phyloP scores from a whole-genome alignment of 2,797 vertebrate genomes.

The Sardinella longiceps region DNA sequence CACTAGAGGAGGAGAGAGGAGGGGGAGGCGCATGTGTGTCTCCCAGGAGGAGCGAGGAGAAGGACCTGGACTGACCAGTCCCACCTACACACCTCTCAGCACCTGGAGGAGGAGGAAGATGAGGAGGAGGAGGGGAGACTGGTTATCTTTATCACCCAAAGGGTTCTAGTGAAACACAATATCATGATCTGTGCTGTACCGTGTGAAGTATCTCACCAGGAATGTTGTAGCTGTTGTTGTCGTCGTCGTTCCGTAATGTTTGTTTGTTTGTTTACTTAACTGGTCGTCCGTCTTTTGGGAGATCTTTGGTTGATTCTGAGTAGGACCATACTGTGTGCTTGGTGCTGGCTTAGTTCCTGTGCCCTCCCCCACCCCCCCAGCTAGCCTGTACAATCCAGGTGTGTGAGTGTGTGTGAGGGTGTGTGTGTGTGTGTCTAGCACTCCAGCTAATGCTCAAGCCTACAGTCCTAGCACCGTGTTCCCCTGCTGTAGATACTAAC shows the following conservation, averaged over 20 bases:
- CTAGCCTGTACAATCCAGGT: background rate
- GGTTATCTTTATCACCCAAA: background rate
- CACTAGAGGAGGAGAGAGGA: background rate
- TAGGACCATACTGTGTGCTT: conserved; percentile 48
- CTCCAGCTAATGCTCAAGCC: conserved; percentile 23
- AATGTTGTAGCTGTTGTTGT: conserved; percentile 45
- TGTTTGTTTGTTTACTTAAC: conserved; percentile 27
- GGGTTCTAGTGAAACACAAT: conserved; percentile 27
- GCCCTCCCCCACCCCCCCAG: background rate
- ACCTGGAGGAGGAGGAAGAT: background rate
- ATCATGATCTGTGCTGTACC: conserved; percentile 38
- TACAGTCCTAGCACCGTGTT: background rate
- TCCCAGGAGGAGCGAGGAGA: background rate
- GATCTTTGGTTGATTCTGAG: conserved; percentile 41
- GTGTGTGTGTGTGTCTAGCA: conserved; percentile 17
- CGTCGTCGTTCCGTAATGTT: conserved; percentile 49
- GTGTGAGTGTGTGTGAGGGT: background rate
- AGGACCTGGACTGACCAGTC: background rate
- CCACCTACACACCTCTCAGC: background rate
- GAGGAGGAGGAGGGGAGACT: background rate
- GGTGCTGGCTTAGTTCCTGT: conserved; percentile 38
- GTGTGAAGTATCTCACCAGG: conserved; percentile 39
- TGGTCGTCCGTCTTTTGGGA: conserved; percentile 35
- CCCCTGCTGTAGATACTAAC: conserved; percentile 40
- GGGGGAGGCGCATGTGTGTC: background rate